Conservation (phyloP, 2,888 invertebrate genomes). For the Tenthredo distinguenda region DNA sequence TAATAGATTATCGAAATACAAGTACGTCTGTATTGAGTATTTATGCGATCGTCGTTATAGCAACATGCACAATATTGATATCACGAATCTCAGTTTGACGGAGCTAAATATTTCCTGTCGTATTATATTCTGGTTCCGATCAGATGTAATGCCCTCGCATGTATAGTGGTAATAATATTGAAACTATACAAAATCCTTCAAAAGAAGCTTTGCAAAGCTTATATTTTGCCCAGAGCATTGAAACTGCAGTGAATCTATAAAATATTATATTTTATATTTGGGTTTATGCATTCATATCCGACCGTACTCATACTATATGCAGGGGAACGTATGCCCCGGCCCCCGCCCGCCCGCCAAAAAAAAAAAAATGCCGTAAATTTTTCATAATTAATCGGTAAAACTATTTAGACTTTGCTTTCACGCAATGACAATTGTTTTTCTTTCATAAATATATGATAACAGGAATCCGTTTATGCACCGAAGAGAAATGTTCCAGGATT, state of each 20-base stretch:
- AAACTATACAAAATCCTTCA: background rate
- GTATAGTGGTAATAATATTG: background rate
- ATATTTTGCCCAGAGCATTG: background rate
- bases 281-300: background rate
- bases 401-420: no score
- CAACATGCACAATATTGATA: background rate
- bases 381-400: no score
- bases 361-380: no score
- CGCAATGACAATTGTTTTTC: no score
- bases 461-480: no score
- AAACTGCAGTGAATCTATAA: background rate
- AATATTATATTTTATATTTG: background rate
- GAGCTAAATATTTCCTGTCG: background rate
- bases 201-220: background rate
- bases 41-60: background rate
- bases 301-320: background rate
- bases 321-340: background rate
- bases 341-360: no score
- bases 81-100: background rate
- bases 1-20: background rate
- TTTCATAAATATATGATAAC: no score
- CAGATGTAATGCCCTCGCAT: background rate
- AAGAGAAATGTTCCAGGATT: no score
- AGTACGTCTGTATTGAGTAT: background rate
- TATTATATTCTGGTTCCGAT: background rate